Base-by-base conservation (phyloP, 2,888 invertebrate species). In the Drosophila mercatorum region DNA sequence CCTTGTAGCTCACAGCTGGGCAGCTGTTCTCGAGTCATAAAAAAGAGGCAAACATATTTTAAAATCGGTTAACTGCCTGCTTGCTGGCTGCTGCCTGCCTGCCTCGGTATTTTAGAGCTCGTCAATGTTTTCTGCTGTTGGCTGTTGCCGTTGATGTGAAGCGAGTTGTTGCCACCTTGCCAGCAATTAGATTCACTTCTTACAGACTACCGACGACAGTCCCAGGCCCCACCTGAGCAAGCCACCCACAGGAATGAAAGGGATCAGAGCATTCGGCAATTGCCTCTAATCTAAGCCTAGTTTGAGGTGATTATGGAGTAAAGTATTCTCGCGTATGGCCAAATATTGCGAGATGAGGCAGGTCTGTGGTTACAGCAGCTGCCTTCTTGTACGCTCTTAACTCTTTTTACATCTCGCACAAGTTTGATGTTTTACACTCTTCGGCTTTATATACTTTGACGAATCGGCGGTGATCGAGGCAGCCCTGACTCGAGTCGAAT, bases 31-130 rank as follows among this genome's bases (percentile, higher is more conserved):
- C 46, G 46, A 65, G 78, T 57, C 84, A 78, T 88, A 78, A 87
- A 80, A 73, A 55, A n/a, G 68, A 62, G 58, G 62, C 78, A 85
- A 83, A 79, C 70, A 80, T 81, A 87, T 84, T 83, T 88, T 77
- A 88, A 91, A 90, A 78, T 90, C 86, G 83, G 78, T 86, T 91
- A 91, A 91, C 78, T 86, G 85, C 75, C 80, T 71, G 59, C 31
- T 34, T 34, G 10, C 78, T 86, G 85, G 72, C 80, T 72, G 57
- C 31, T 34, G 8, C 2, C 34, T 34, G 34, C 34, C 51, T 31
- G 62, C 51, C 36, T 64, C 80, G 80, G 55, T 66, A 75, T 82
- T 81, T 81, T 49, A 88, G 82, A 72, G 82, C 58, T 63, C 74
- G 56, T 78, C 69, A 63, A 56, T 55, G 55, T 46, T 22, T 63